A percentile compares a stretch with the other conserved stretches of the same genome.
These are phyloP conservation scores for Lophochroa leadbeateri DNA, from an alignment of 2,113 vertebrate species.

Conservation along the genomic window DNA sequence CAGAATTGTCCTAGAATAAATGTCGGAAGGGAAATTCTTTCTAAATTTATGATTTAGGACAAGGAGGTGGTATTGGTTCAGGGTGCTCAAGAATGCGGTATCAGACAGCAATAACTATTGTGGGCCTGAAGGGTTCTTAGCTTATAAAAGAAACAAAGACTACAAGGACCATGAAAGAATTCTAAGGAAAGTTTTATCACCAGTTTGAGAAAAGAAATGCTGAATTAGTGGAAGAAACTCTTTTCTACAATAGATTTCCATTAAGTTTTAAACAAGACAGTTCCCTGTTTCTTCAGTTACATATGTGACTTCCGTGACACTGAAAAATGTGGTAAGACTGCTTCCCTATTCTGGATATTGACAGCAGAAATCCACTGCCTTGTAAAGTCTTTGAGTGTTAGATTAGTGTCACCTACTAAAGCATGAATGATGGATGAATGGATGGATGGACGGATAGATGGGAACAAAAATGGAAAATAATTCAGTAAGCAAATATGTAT, in stretches of 20 bases:
- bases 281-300: background rate
- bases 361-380: background rate
- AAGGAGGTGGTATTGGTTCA: background rate
- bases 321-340: background rate
- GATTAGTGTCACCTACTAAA: background rate
- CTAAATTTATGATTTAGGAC: background rate
- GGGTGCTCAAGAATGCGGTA: background rate
- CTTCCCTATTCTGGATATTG: background rate
- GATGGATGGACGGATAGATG: background rate
- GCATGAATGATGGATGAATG: background rate
- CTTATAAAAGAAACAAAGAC: background rate
- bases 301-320: background rate
- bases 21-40: background rate
- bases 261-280: background rate
- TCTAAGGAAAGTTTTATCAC: background rate
- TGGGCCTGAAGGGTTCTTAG: background rate
- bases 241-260: background rate
- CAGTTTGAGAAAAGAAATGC: background rate
- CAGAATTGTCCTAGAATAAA: background rate
- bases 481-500: background rate
- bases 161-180: background rate
- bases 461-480: background rate
- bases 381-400: background rate
- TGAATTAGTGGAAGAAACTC: background rate
- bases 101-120: background rate